These are phyloP conservation scores for Euplexia lucipara DNA, from an alignment of 2,888 invertebrate species.

Conservation along the genomic window DNA sequence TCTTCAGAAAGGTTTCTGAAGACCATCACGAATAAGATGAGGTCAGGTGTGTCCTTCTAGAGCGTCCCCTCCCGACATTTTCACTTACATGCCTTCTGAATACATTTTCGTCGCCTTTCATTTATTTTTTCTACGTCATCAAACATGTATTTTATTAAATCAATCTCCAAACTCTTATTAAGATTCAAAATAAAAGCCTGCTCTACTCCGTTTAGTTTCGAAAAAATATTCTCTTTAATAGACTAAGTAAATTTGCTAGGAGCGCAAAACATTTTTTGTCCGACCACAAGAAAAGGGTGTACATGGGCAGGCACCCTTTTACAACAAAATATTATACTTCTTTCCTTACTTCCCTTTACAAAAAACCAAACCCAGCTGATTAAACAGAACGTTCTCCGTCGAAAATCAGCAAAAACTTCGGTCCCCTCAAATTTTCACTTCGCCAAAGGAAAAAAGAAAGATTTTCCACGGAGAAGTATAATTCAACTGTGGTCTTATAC, in stretches of 20 bases:
- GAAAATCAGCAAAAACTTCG: conserved; percentile 43
- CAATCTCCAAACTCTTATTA: too few relatives aligned
- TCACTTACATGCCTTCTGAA: too few relatives aligned
- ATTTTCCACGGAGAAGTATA: conserved; percentile 28
- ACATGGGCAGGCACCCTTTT: not conserved
- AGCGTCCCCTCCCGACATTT: too few relatives aligned
- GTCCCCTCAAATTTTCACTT: conserved; percentile 19
- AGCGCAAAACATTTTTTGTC: conserved; percentile 9
- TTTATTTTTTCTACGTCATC: too few relatives aligned
- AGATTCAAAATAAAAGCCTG: too few relatives aligned
- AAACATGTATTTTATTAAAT: too few relatives aligned
- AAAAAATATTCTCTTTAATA: not conserved
- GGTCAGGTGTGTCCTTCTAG: too few relatives aligned
- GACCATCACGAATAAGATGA: too few relatives aligned
- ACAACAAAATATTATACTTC: conserved; percentile 9
- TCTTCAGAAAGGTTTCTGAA: too few relatives aligned
- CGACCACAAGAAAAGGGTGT: conserved; percentile 12
- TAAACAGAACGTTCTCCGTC: conserved; percentile 33
- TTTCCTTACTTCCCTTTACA: conserved; percentile 16
- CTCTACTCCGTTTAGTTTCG: not conserved
- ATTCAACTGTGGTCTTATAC: conserved; percentile 59
- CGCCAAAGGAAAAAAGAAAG: conserved; percentile 17
- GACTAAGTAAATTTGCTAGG: not conserved
- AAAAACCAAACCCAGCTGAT: conserved; percentile 20
- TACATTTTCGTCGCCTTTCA: too few relatives aligned